Conservation (phyloP, 2,113 vertebrate genomes). For the Gymnorhina tibicen region DNA sequence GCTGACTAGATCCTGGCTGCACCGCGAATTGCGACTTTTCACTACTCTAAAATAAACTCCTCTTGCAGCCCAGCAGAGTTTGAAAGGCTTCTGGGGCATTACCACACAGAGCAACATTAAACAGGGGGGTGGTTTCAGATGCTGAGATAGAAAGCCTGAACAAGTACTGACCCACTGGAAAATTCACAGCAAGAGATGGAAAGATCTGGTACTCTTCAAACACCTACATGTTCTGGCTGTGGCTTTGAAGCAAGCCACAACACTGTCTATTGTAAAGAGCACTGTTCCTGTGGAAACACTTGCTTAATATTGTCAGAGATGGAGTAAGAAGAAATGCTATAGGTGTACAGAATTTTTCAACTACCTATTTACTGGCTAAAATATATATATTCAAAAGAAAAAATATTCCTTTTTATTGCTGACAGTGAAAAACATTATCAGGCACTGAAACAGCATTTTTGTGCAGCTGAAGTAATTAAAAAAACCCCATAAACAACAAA, state of each 20-base stretch:
- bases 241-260: constrained; percentile 58
- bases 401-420: not conserved
- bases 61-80: not conserved
- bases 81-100: not conserved
- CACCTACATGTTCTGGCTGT: constrained; percentile 47
- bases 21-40: fast-evolving
- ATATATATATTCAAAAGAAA: not conserved
- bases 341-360: not conserved
- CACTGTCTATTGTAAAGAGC: constrained; percentile 36
- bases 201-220: constrained; percentile 58
- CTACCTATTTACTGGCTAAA: not conserved
- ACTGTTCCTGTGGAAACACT: constrained; percentile 75
- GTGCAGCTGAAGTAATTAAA: not conserved
- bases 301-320: constrained; percentile 13
- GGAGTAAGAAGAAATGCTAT: not conserved
- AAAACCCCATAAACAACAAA: not conserved
- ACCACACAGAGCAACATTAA: not conserved
- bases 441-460: not conserved
- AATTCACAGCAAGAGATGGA: constrained; percentile 49
- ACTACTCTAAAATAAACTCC: not conserved
- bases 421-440: not conserved
- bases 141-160: not conserved
- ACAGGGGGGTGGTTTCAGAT: not conserved
- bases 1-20: too few relatives aligned
- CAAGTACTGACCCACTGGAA: constrained; percentile 62